Evolutionary conservation across 2,888 invertebrate species (phyloP).

Genomic region (Elegia similella): DNA sequence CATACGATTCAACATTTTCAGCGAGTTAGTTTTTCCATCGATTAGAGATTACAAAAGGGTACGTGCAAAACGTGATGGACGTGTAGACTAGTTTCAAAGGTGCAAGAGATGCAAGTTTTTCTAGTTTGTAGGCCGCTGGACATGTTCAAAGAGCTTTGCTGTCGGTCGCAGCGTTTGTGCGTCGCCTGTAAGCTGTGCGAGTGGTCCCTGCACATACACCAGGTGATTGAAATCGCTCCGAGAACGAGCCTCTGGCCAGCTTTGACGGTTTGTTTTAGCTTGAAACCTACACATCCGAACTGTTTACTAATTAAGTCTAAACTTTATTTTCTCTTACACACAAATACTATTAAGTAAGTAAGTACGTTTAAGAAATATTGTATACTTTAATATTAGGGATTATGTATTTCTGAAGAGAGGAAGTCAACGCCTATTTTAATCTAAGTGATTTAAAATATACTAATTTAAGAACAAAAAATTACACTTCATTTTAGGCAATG

Average conservation of each 20-base stretch:
- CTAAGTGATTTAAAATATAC: too few species aligned
- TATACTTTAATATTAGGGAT: too few species aligned
- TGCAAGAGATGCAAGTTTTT: slow-evolving; percentile 38
- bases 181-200: slow-evolving; percentile 29
- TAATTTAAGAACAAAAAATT: too few species aligned
- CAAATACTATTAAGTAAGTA: too few species aligned
- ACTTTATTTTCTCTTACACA: background rate
- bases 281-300: background rate
- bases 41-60: too few species aligned
- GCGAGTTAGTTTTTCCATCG: too few species aligned
- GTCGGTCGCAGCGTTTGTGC: slow-evolving; percentile 51
- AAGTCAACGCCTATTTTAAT: too few species aligned
- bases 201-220: slow-evolving; percentile 23
- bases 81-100: slow-evolving; percentile 37
- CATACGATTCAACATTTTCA: too few species aligned
- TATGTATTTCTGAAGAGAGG: too few species aligned
- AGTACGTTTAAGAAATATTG: too few species aligned
- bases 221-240: slow-evolving; percentile 33
- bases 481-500: too few species aligned
- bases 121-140: slow-evolving; percentile 36
- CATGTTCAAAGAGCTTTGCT: slow-evolving; percentile 67
- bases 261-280: slow-evolving; percentile 5
- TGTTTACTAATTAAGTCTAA: background rate
- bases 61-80: slow-evolving; percentile 8
- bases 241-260: background rate